A percentile compares a stretch with the other conserved stretches of the same genome.
These are phyloP conservation scores for Calyptomena viridis DNA, from an alignment of 2,113 vertebrate species.

Conservation along the genomic window DNA sequence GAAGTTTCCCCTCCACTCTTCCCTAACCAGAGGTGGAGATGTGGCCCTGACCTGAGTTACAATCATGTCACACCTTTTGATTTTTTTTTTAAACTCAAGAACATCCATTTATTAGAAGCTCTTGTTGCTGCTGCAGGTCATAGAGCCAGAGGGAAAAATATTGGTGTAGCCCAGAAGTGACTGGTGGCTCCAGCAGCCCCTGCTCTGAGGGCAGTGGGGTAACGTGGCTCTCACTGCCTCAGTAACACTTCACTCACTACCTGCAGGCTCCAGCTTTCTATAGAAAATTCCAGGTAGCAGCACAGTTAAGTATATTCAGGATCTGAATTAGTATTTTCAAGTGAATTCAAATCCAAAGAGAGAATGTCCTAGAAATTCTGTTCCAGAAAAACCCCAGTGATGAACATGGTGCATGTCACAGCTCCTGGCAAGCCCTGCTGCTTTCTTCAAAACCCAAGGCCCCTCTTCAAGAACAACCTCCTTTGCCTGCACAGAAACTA, in stretches of 20 bases:
- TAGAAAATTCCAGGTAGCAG: not conserved
- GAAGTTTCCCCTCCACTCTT: not conserved
- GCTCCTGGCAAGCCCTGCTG: not conserved
- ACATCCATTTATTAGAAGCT: not conserved
- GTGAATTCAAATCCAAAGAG: not conserved
- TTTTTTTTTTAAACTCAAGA: not conserved
- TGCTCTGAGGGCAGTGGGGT: not conserved
- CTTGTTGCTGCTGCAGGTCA: not conserved
- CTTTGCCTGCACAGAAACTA: not conserved
- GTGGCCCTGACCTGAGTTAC: not conserved
- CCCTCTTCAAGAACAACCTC: not conserved
- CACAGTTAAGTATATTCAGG: not conserved
- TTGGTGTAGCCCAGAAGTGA: not conserved
- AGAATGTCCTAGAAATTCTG: not conserved
- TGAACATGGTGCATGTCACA: not conserved
- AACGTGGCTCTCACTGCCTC: not conserved
- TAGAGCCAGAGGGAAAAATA: not conserved
- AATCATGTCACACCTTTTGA: not conserved
- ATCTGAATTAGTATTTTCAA: not conserved
- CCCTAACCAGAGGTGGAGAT: not conserved
- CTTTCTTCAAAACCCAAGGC: not conserved
- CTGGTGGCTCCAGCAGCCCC: not conserved
- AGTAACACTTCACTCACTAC: not conserved
- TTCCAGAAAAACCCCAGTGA: not conserved
- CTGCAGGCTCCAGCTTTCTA: not conserved